Conservation (phyloP, 1,140 invertebrate genomes). For the Asbolus verrucosus region DNA sequence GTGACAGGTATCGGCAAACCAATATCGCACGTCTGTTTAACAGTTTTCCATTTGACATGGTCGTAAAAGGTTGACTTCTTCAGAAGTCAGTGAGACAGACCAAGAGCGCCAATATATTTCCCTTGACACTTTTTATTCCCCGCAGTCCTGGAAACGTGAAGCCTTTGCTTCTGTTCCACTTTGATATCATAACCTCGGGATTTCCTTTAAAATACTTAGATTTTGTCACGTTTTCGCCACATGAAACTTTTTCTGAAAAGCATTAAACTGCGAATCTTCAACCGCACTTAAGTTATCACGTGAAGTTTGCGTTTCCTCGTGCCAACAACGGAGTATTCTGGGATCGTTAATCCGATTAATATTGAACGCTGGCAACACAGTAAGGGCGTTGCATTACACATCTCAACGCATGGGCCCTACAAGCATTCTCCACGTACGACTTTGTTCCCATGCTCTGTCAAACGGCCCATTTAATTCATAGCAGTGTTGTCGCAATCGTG, state of each 20-base stretch:
- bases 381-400: constrained; percentile 6
- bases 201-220: constrained; percentile 26
- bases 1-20: constrained; percentile 15
- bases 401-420: background rate
- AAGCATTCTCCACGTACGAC: background rate
- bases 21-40: constrained; percentile 34
- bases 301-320: background rate
- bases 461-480: constrained; percentile 1
- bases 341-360: background rate
- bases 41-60: constrained; percentile 37
- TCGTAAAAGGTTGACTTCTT: constrained; percentile 30
- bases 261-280: background rate
- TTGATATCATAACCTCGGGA: constrained; percentile 34
- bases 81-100: constrained; percentile 31
- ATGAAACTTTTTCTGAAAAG: constrained; percentile 2
- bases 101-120: constrained; percentile 37
- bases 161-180: constrained; percentile 27
- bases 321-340: background rate
- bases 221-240: constrained; percentile 24
- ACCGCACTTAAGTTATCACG: background rate
- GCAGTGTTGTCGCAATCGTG: background rate
- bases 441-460: background rate
- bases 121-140: constrained; percentile 34
- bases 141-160: constrained; percentile 23
- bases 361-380: background rate